Base-by-base conservation (phyloP, 2,888 invertebrate genomes). In the Calameuta idolon region DNA sequence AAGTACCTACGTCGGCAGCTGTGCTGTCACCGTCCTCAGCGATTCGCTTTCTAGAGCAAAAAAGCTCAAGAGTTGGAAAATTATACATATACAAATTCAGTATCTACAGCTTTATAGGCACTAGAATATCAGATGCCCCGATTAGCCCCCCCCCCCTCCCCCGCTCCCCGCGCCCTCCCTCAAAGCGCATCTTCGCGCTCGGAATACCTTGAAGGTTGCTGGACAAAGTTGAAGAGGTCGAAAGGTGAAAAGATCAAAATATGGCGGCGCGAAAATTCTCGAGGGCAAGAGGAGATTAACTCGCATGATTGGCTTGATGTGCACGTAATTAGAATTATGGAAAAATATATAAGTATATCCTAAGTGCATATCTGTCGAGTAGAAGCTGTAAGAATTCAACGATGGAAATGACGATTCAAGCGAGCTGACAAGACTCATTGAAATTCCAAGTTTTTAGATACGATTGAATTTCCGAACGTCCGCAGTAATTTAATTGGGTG, bases 401-500 rank as follows among this genome's bases (percentile, higher is more conserved):
- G 55, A 55, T 55, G 23, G 55, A 55, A 55, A 55, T 23, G 55
- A 55, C 4, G 55, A 55, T 23, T 55, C 23, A 23, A 55, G 55
- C 55, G 23, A 5, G 55, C 23, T 23, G 55, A 55, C 23, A 71
- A 71, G 71, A 33, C 33, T 71, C 31, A 71, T 71, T 71, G 71
- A 71, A 71, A 71, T 71, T 71, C 31, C 71, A 71, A 11, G 33
- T 31, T 31, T 33, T 71, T 71, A 12, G 31, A 71, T 71, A 71
- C 9, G 3, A 71, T 71, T 33, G 71, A 71, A 71, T 33, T 33
- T 71, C 12, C 31, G 31, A 71, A 15, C 15, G 12, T 71, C 71
- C 33, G 33, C 71, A 31, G 71, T 71, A 71, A 71, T 71, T 71
- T 71, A 71, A 71, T 71, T 71, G 31, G 71, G 12, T 15, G 12